Conservation (phyloP, 1,140 invertebrate genomes). For the Monomorium pharaonis region DNA sequence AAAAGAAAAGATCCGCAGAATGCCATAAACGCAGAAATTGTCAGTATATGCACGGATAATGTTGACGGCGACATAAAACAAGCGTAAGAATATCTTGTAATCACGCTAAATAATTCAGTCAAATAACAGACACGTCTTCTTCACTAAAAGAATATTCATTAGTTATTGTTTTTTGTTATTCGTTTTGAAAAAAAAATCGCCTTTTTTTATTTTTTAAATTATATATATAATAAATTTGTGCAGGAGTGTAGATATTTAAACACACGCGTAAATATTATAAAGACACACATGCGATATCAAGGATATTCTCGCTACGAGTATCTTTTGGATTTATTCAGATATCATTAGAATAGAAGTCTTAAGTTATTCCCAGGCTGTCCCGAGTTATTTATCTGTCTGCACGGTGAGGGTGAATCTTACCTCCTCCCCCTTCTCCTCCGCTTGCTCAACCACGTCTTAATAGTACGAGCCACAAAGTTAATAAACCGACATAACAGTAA, state of each 20-base stretch:
- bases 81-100: neutral
- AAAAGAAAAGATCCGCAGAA: neutral
- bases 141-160: neutral
- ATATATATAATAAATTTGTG: neutral
- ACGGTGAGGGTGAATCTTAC: conserved; percentile 66
- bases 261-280: too few relatives aligned
- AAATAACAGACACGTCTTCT: neutral
- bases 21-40: neutral
- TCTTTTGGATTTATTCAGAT: conserved; percentile 50
- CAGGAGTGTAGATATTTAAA: neutral
- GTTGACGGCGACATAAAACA: neutral
- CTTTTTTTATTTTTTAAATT: neutral
- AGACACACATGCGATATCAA: neutral
- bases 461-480: conserved; percentile 73
- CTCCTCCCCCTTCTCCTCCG: conserved; percentile 45
- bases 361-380: conserved; percentile 74
- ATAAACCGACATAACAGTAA: conserved; percentile 70
- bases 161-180: neutral
- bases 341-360: conserved; percentile 58
- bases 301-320: neutral
- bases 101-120: neutral
- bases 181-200: neutral
- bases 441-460: conserved; percentile 75
- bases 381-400: conserved; percentile 73
- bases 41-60: neutral